Evolutionary conservation across 2,888 invertebrate genomes (phyloP).

Genomic region (Ophion slaviceki): DNA sequence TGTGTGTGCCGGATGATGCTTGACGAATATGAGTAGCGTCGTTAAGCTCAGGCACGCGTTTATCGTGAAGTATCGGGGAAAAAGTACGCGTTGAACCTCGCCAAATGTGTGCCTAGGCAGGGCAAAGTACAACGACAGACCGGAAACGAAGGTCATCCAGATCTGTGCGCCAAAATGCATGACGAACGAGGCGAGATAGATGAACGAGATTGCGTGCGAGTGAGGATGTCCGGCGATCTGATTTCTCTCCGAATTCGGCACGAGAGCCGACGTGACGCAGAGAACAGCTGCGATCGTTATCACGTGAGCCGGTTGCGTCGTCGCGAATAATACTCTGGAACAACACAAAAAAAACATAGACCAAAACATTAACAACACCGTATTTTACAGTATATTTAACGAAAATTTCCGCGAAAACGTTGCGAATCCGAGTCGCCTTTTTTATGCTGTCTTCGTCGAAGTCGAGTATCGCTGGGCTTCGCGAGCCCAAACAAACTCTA

Average conservation of each 20-base stretch:
- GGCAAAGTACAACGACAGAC: constrained; percentile 93
- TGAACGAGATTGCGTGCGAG: constrained; percentile 84
- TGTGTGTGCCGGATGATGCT: constrained; percentile 85
- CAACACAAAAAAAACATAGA: background rate
- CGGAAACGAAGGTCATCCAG: constrained; percentile 97
- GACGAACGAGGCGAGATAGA: constrained; percentile 91
- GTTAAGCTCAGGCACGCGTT: constrained; percentile 90
- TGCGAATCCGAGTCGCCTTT: too few relatives aligned
- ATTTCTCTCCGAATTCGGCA: constrained; percentile 74
- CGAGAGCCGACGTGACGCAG: constrained; percentile 81
- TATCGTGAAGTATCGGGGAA: constrained; percentile 93
- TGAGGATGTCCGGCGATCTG: constrained; percentile 76
- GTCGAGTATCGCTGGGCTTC: too few relatives aligned
- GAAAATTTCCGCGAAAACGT: background rate
- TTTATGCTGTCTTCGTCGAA: too few relatives aligned
- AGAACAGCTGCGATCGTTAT: constrained; percentile 88
- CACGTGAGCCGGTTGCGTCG: constrained; percentile 92
- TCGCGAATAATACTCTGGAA: constrained; percentile 89
- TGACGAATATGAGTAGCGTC: constrained; percentile 89
- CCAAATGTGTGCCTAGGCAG: constrained; percentile 95
- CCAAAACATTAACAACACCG: background rate
- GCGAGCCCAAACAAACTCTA: too few relatives aligned
- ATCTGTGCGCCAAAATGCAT: constrained; percentile 94
- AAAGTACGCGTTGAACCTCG: constrained; percentile 93
- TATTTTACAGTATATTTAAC: background rate